A percentile compares a stretch with the other conserved stretches of the same genome.
Evolutionary conservation across 2,113 vertebrate species (phyloP).

Genomic region (Lycaon pictus): DNA sequence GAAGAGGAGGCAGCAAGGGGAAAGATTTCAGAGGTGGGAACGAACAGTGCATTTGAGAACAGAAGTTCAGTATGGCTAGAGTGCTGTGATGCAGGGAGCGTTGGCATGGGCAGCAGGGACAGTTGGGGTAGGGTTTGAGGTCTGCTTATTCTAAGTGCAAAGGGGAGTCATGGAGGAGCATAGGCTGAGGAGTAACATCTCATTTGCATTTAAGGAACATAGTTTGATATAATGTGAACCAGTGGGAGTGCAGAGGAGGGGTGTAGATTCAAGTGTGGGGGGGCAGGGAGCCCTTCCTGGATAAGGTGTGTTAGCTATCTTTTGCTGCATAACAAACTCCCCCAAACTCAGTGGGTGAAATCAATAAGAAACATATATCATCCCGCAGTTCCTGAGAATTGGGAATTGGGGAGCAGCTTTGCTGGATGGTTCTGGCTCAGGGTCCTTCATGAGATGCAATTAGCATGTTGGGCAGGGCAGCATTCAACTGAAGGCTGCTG

Average conservation of each 20-base stretch:
- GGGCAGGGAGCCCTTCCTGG: not conserved
- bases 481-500: not conserved
- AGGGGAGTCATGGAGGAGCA: not conserved
- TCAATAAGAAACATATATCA: not conserved
- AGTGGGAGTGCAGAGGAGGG: not conserved
- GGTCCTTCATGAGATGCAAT: not conserved
- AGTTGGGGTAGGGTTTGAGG: not conserved
- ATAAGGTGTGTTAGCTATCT: not conserved
- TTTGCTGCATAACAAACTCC: not conserved
- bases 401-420: not conserved
- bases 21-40: not conserved
- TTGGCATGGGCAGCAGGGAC: accelerated
- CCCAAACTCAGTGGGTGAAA: not conserved
- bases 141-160: no score
- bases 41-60: not conserved
- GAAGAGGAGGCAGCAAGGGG: not conserved
- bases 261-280: not conserved
- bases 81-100: accelerated
- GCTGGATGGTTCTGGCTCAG: not conserved
- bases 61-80: not conserved
- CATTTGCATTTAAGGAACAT: not conserved
- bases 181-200: not conserved
- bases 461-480: not conserved
- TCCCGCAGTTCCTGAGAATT: not conserved
- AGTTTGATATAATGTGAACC: not conserved